A percentile compares a stretch with the other conserved stretches of the same genome.
Conservation (phyloP, 2,888 invertebrate species). For the Miltochrista miniata region DNA sequence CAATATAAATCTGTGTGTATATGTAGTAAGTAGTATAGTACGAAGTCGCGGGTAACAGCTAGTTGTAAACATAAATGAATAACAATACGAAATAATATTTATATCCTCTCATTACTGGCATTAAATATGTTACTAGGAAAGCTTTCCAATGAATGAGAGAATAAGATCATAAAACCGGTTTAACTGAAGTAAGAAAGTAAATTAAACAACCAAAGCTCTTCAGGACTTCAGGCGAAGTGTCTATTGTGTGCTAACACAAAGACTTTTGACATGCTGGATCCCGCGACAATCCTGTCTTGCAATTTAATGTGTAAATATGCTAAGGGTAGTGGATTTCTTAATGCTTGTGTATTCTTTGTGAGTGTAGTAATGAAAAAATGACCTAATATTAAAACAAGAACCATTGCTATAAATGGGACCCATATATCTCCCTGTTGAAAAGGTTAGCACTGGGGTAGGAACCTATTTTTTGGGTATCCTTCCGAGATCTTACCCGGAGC, state of each 20-base stretch:
- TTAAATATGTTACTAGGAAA: background rate
- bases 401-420: no score
- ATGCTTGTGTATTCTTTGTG: background rate
- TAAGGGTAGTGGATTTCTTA: conserved; percentile 15
- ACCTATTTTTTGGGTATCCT: no score
- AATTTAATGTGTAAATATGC: conserved; percentile 56
- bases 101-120: background rate
- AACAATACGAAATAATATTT: background rate
- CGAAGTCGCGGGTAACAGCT: no score
- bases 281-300: conserved; percentile 46
- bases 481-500: no score
- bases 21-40: no score
- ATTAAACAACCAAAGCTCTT: conserved; percentile 48
- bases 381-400: no score
- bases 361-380: background rate
- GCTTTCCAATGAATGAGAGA: background rate
- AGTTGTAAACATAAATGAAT: no score
- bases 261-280: conserved; percentile 52
- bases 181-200: conserved; percentile 38
- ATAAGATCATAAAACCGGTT: background rate
- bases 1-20: no score
- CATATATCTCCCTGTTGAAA: no score
- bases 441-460: no score
- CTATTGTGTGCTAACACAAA: conserved; percentile 62
- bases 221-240: conserved; percentile 50